Evolutionary conservation across 2,888 invertebrate genomes (phyloP), one percentile per base, ranked within the genome.

Genomic region (Caenorhabditis doughertyi): DNA sequence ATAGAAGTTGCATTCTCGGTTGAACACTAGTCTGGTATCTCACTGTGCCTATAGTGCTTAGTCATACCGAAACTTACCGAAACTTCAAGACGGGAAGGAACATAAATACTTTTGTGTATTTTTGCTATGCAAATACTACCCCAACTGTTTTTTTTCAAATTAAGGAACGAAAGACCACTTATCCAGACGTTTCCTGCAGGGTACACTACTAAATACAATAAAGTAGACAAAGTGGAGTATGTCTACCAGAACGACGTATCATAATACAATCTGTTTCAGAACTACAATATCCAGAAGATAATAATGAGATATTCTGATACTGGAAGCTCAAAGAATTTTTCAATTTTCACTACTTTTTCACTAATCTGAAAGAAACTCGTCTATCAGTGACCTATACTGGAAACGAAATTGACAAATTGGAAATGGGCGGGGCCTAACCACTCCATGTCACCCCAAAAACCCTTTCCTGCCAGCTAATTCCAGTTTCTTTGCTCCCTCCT

Each of bases 381-480:
- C 42, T 39, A 39, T n/a, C 42, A 42, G 42, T 60, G 60, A 60
- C 60, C 60, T 60, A 60, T 60, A 39, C 21, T 47, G 44, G 18
- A 47, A 47, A 47, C 44, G 18, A 47, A 47, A 39, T 60, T 60
- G 60, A 60, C 60, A 60, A 42, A 60, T 60, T 60, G 44, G 21
- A 60, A 23, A 44, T 47, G n/a, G 44, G 44, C 13, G 18, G 44
- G 13, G 42, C 35, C 7, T 35, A 47, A 47, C n/a, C 44, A 18
- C n/a, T 47, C n/a, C 44, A 47, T 47, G 44, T 47, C 44, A 47
- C 44, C 18, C 44, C 11, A 13, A 47, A 51, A 51, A 51, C 25
- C 8, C 18, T 25, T 51, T 51, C 51, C 7, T 3, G 25, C 39
- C 47, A 21, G 11, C 47, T 64, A 18, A 47, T 47, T 42, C 25